Percentiles rank a stretch among this genome's conserved stretches.
Evolutionary conservation across 2,113 vertebrate species (phyloP).

Genomic region (Rhinoptilus africanus): DNA sequence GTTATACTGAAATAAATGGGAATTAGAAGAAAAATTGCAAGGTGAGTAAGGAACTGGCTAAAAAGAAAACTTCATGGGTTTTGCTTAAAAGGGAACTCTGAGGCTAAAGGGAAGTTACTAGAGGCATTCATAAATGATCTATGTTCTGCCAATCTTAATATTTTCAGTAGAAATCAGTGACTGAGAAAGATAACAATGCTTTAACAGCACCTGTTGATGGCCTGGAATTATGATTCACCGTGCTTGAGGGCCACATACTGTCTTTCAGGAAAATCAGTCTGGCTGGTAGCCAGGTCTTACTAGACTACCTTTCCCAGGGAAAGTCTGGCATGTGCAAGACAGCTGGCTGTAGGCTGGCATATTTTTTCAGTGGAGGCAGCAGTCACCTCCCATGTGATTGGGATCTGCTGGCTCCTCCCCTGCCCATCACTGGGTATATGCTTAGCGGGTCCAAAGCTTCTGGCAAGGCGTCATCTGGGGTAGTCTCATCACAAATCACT

Average conservation of each 20-base stretch:
- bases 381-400: not conserved
- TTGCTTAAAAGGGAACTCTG: not conserved
- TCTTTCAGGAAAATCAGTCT: not conserved
- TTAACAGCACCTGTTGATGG: not conserved
- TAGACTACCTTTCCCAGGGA: not conserved
- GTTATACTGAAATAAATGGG: slow-evolving; percentile 53
- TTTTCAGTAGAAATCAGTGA: not conserved
- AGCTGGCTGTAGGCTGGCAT: accelerated
- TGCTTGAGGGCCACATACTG: not conserved
- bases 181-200: not conserved
- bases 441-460: not conserved
- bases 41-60: slow-evolving; percentile 37
- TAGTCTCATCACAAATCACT: not conserved
- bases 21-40: slow-evolving; percentile 51
- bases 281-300: not conserved
- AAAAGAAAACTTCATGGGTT: not conserved
- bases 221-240: accelerated
- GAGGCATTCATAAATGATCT: not conserved
- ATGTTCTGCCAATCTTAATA: not conserved
- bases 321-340: not conserved
- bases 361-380: not conserved
- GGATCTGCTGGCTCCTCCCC: not conserved
- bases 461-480: not conserved
- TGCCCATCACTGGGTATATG: not conserved
- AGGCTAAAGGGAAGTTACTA: not conserved